Conservation (phyloP, 2,797 vertebrate species). For the Chaunax sp. region DNA sequence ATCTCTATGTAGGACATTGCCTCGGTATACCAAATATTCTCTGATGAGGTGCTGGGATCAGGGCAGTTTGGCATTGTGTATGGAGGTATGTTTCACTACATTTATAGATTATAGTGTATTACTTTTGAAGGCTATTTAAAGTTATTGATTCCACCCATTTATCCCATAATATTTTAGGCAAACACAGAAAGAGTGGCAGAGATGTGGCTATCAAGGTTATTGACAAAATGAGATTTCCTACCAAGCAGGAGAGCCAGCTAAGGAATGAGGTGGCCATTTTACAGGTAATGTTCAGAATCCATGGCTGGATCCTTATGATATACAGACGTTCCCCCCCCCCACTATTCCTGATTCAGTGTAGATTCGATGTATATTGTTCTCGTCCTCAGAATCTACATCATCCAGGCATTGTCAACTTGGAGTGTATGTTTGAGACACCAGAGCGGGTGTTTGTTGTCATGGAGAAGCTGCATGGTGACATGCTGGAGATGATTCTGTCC, state of each 20-base stretch:
- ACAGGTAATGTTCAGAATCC: constrained; percentile 85
- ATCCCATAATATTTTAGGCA: constrained; percentile 80
- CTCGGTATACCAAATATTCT: constrained; percentile 98
- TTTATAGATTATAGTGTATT: not conserved
- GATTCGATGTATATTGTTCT: not conserved
- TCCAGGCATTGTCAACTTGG: constrained; percentile 97
- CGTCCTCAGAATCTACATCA: constrained; percentile 93
- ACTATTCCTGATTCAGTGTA: not conserved
- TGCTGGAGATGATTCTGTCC: constrained; percentile 98
- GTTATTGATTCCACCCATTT: not conserved
- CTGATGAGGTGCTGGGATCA: constrained; percentile 96
- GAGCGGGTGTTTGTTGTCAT: constrained; percentile 98
- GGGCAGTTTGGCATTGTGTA: constrained; percentile 99
- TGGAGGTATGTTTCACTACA: constrained; percentile 85
- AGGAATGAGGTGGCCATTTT: constrained; percentile 98
- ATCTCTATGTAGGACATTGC: constrained; percentile 90
- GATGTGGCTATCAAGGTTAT: constrained; percentile 99
- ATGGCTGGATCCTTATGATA: not conserved
- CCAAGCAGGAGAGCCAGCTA: constrained; percentile 98
- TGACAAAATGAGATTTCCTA: constrained; percentile 99
- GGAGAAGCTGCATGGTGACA: constrained; percentile 99
- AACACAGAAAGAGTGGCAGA: constrained; percentile 97
- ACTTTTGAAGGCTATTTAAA: not conserved
- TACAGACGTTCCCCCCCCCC: not conserved
- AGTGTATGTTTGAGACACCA: constrained; percentile 99